Conservation (phyloP, 2,113 vertebrate genomes). For the Patagioenas fasciata region DNA sequence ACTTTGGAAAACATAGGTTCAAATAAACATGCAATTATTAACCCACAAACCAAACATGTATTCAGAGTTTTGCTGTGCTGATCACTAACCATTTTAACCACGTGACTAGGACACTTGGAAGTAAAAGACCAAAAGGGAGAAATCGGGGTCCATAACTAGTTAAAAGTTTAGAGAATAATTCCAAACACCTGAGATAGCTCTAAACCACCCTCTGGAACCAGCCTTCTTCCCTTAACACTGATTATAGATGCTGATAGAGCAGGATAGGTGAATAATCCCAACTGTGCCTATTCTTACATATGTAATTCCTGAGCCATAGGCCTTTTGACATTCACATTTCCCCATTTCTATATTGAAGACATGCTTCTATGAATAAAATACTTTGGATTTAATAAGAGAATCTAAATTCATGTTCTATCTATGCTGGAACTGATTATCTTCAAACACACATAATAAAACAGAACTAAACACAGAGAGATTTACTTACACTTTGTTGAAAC, state of each 20-base stretch:
- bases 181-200: not conserved
- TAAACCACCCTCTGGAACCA: not conserved
- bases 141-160: not conserved
- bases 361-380: not conserved
- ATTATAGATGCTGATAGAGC: not conserved
- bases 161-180: not conserved
- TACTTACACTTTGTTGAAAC: not conserved
- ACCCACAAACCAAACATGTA: not conserved
- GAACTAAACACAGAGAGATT: not conserved
- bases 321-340: not conserved
- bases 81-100: not conserved
- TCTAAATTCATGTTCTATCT: not conserved
- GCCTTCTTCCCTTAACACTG: not conserved
- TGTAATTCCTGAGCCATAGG: not conserved
- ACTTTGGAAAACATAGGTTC: not conserved
- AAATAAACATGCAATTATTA: not conserved
- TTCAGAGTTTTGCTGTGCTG: not conserved
- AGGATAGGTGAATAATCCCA: not conserved
- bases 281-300: not conserved
- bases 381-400: not conserved
- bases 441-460: not conserved
- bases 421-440: slow-evolving; percentile 15
- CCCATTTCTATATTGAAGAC: not conserved
- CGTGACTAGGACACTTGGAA: not conserved
- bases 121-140: not conserved